A percentile compares a stretch with the other conserved stretches of the same genome.
Evolutionary conservation across 1,140 invertebrate species (phyloP).

Genomic region (Capitella teleta): DNA sequence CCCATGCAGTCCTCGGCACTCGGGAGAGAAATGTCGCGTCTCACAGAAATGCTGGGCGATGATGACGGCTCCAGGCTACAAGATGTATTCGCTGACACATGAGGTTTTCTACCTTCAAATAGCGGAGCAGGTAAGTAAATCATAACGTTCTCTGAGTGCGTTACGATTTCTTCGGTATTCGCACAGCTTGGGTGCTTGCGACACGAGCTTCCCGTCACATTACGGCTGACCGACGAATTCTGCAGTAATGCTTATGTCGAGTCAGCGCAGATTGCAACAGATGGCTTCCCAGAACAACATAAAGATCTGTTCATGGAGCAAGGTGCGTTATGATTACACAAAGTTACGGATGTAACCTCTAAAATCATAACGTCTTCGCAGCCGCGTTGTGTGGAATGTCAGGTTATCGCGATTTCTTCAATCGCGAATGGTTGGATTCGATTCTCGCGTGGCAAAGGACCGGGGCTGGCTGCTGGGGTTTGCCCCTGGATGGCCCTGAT

Average conservation of each 20-base stretch:
- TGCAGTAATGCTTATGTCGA: conserved; percentile 29
- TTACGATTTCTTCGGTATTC: too few relatives aligned
- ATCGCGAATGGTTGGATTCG: conserved; percentile 24
- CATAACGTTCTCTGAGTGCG: too few relatives aligned
- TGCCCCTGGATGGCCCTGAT: neutral
- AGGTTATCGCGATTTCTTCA: conserved; percentile 30
- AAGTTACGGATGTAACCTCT: neutral
- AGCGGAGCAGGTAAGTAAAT: conserved; percentile 22
- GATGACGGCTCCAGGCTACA: conserved; percentile 24
- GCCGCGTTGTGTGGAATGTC: conserved; percentile 33
- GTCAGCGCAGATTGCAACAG: conserved; percentile 17
- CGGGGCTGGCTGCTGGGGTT: conserved; percentile 20
- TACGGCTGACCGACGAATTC: conserved; percentile 17
- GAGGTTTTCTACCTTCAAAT: conserved; percentile 33
- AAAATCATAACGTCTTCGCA: conserved; percentile 11
- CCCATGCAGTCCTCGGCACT: neutral
- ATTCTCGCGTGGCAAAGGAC: conserved; percentile 30
- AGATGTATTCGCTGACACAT: conserved; percentile 28
- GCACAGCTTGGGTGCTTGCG: conserved; percentile 6
- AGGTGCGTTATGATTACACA: conserved; percentile 15
- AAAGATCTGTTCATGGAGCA: conserved; percentile 37
- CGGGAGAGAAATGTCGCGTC: conserved; percentile 16
- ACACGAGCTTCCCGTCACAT: conserved; percentile 11
- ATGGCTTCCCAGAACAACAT: conserved; percentile 16
- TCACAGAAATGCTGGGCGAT: conserved; percentile 24